Conservation (phyloP, 2,797 vertebrate species). For the Gobio occitaniae region DNA sequence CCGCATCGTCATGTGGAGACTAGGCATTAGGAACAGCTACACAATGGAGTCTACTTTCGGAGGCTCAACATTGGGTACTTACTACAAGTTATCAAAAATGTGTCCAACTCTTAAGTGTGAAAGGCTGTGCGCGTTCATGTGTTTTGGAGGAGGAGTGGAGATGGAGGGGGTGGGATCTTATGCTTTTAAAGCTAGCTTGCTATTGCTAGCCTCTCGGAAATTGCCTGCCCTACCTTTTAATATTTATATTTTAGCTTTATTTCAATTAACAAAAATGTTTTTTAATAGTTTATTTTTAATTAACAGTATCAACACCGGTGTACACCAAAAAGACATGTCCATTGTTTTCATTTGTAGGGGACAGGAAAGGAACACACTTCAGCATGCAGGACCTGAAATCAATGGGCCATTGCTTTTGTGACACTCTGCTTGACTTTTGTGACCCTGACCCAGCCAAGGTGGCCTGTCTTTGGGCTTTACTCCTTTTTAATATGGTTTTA, state of each 20-base stretch:
- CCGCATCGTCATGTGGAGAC: conserved; percentile 90
- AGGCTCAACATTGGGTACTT: conserved; percentile 88
- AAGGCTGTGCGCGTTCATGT: not conserved
- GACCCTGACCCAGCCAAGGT: conserved; percentile 90
- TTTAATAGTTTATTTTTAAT: not conserved
- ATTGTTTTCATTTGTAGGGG: conserved; percentile 71
- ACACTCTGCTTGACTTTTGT: conserved; percentile 92
- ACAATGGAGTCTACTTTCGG: conserved; percentile 93
- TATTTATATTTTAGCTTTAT: too few species aligned
- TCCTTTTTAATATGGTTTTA: conserved; percentile 1
- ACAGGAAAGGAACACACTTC: conserved; percentile 88
- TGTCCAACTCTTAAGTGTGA: not conserved
- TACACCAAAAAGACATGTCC: not conserved
- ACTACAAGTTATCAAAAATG: not conserved
- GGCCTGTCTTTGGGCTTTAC: not conserved
- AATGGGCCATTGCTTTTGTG: conserved; percentile 87
- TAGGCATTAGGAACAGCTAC: conserved; percentile 92
- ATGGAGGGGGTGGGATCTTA: too few species aligned
- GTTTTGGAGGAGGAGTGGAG: not conserved
- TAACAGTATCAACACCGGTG: not conserved
- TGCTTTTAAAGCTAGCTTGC: too few species aligned
- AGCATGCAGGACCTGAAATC: conserved; percentile 85
- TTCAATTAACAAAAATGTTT: too few species aligned
- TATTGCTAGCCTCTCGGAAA: too few species aligned
- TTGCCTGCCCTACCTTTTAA: too few species aligned